These are phyloP conservation scores for Iphiclides podalirius DNA, from an alignment of 2,888 invertebrate species.

Conservation along the genomic window DNA sequence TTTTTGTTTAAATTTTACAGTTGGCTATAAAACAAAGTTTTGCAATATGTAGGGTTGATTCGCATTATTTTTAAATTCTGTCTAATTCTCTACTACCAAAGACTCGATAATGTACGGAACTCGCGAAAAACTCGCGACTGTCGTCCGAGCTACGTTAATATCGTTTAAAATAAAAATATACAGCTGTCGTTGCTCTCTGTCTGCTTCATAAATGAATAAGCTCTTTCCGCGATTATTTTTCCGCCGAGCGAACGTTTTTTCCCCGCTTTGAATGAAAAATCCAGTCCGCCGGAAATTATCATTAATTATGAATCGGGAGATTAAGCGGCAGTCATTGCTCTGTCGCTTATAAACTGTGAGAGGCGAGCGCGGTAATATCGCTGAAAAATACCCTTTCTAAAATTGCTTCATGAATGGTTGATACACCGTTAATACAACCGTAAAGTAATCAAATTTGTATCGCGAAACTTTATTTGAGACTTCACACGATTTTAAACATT, in stretches of 20 bases:
- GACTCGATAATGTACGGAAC: too few relatives aligned
- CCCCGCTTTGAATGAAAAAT: constrained; percentile 58
- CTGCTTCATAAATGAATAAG: constrained; percentile 63
- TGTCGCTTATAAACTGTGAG: constrained; percentile 57
- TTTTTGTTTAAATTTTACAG: too few relatives aligned
- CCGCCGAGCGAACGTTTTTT: constrained; percentile 57
- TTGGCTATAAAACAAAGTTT: too few relatives aligned
- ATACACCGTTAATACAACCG: not conserved
- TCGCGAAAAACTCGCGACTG: too few relatives aligned
- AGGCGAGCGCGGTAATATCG: constrained; percentile 31
- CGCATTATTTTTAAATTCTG: too few relatives aligned
- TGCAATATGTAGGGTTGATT: too few relatives aligned
- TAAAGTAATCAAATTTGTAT: not conserved
- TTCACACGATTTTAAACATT: too few relatives aligned
- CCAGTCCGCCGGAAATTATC: constrained; percentile 73
- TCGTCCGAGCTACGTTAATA: not conserved
- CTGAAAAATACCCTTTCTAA: constrained; percentile 10
- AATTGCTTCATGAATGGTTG: constrained; percentile 5
- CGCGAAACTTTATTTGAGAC: not conserved
- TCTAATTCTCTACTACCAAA: too few relatives aligned
- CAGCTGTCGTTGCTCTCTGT: constrained; percentile 36
- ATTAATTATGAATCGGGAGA: constrained; percentile 72
- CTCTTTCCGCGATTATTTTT: constrained; percentile 64
- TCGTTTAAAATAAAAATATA: constrained; percentile 7
- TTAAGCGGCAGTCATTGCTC: constrained; percentile 48